Evolutionary conservation across 2,888 invertebrate species (phyloP).

Genomic region (Monochamus alternatus): DNA sequence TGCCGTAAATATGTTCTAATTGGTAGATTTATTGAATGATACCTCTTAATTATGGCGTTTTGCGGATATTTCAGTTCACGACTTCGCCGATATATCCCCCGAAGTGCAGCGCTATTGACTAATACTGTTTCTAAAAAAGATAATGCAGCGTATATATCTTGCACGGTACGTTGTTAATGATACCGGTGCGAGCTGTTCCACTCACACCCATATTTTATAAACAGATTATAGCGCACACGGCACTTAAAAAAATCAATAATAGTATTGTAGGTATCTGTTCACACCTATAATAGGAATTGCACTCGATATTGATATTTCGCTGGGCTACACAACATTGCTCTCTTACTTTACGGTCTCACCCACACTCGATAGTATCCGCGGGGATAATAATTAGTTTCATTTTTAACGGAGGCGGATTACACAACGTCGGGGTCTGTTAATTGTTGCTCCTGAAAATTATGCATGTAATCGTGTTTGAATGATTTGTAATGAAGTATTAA

Average conservation of each 20-base stretch:
- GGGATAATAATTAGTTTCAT: constrained; percentile 12
- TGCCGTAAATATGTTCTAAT: not conserved
- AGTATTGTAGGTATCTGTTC: constrained; percentile 26
- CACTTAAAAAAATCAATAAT: constrained; percentile 22
- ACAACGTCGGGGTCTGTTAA: constrained; percentile 15
- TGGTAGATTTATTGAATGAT: not conserved
- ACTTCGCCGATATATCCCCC: not conserved
- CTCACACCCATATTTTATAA: constrained; percentile 29
- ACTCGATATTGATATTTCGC: constrained; percentile 19
- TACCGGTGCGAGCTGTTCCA: not conserved
- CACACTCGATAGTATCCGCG: constrained; percentile 20
- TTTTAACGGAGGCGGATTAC: constrained; percentile 16
- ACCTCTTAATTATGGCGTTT: not conserved
- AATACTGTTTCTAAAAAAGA: not conserved
- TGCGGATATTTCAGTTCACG: not conserved
- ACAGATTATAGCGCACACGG: constrained; percentile 11
- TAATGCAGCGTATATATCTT: not conserved
- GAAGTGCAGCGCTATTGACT: not conserved
- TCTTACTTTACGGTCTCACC: constrained; percentile 15
- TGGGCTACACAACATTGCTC: constrained; percentile 5
- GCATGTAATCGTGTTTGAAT: constrained; percentile 20
- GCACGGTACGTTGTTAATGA: constrained; percentile 5
- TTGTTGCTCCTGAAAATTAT: constrained; percentile 17
- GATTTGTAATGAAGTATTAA: constrained; percentile 6
- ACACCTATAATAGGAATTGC: constrained; percentile 35